phyloP scores from a whole-genome alignment of 64 coral and sea anemone species.

The Dendrophyllia cribrosa region DNA sequence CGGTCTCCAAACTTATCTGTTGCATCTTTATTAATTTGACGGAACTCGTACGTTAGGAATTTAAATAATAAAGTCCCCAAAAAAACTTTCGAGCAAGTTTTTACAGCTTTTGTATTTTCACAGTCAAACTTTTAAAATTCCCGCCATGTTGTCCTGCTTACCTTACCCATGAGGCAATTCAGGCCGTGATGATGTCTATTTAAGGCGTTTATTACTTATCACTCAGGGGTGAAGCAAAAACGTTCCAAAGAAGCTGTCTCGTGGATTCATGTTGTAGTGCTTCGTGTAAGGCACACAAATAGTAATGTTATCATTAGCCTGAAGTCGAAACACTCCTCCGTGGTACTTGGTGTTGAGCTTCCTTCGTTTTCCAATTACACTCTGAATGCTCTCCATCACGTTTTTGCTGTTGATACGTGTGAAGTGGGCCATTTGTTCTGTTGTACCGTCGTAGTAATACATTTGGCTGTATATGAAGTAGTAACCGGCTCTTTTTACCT shows the following conservation, averaged over 20 bases:
- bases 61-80: too few relatives aligned
- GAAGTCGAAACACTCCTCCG: conserved; percentile 67
- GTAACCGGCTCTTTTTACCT: conserved; percentile 48
- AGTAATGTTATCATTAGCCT: conserved; percentile 52
- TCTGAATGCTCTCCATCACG: conserved; percentile 51
- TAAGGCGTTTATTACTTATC: background rate
- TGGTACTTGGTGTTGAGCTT: conserved; percentile 75
- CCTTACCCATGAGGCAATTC: background rate
- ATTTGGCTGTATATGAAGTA: conserved; percentile 87
- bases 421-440: conserved; percentile 46
- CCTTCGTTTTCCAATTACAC: background rate
- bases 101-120: too few relatives aligned
- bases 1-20: too few relatives aligned
- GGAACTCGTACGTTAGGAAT: too few relatives aligned
- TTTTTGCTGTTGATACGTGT: conserved; percentile 66
- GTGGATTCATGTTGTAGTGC: conserved; percentile 27
- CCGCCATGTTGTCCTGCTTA: background rate
- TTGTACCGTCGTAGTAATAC: conserved; percentile 51
- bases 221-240: conserved; percentile 57
- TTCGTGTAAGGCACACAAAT: conserved; percentile 54
- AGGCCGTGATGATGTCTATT: background rate
- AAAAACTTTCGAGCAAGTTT: too few relatives aligned
- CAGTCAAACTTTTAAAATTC: too few relatives aligned
- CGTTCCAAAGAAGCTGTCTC: conserved; percentile 71
- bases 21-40: too few relatives aligned